phyloP scores from a whole-genome alignment of 2,888 invertebrate genomes.

The Rhyacophila evoluta region DNA sequence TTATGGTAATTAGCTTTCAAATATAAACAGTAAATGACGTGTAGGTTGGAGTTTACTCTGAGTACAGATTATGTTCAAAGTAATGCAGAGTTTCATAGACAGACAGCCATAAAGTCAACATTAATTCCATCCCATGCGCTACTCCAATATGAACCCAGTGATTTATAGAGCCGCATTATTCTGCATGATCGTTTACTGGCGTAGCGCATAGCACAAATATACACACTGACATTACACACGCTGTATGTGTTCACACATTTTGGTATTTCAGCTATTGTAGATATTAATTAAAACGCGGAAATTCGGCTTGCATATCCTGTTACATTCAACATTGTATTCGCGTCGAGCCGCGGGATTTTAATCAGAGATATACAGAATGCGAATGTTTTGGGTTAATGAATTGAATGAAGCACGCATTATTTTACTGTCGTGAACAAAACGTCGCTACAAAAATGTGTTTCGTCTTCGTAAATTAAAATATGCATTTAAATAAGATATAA shows the following conservation, averaged over 20 bases:
- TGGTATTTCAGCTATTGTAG: conserved; percentile 47
- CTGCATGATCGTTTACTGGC: conserved; percentile 43
- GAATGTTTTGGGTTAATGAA: too few species aligned
- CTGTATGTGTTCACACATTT: conserved; percentile 13
- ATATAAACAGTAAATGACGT: too few species aligned
- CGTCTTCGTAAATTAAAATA: too few species aligned
- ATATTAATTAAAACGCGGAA: conserved; percentile 51
- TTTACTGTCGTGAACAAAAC: too few species aligned
- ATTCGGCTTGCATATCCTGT: neutral
- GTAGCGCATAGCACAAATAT: conserved; percentile 3
- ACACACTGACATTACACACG: neutral
- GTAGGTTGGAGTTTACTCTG: too few species aligned
- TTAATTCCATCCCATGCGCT: conserved; percentile 24
- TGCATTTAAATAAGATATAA: too few species aligned
- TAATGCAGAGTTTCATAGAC: neutral
- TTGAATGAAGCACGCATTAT: too few species aligned
- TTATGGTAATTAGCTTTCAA: too few species aligned
- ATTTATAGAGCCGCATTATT: conserved; percentile 52
- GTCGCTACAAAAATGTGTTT: too few species aligned
- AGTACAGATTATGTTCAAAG: neutral
- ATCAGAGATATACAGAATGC: neutral
- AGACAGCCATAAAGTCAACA: neutral
- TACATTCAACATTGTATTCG: conserved; percentile 2
- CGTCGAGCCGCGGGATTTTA: neutral
- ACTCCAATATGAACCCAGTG: conserved; percentile 50